Evolutionary conservation across 2,888 invertebrate species (phyloP), one percentile per base, ranked within the genome.

Genomic region (Chloroclysta siterata): DNA sequence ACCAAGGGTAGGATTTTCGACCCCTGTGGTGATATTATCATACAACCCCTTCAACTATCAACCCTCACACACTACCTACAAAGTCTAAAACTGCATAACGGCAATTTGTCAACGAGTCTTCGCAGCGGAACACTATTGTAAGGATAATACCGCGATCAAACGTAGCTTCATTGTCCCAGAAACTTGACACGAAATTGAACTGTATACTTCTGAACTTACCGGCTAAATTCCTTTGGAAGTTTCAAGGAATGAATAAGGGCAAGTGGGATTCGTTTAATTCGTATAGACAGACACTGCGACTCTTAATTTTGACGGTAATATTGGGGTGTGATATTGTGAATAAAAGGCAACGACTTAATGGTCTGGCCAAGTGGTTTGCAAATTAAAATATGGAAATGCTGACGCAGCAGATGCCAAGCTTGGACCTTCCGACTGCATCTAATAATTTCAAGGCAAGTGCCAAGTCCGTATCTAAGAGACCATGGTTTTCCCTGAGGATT

Each of bases 181-280:
- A 48, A 15, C 11, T 11, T 44, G 13, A 53, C 22, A 5, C 29
- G 13, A 74, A 75, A 79, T 63, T 72, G n/a, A 60, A 74, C 79
- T 76, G 72, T 87, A 71, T 42, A 0, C 0, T 0, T 0, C n/a
- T 17, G 0, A 0, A 0, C 0, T 14, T 81, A 83, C 42, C 68
- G 82, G 77, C 64, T 28, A 55, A 53, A 73, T 77, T 87, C 10
- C 41, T 63, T 62, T 68, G 54, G 4, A 10, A 5, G 13, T 63
- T 70, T 69, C 69, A 39, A 65, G 58, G 74, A 78, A 77, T 79
- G 80, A 74, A 80, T 81, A 87, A 82, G 89, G 88, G 88, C 88
- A 86, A 90, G 90, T 89, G 88, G 88, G 87, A 89, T 89, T 85
- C 87, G 81, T 91, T 90, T 93, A 91, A 91, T 90, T 90, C 87